Evolutionary conservation across 1,140 invertebrate species (phyloP).

Genomic region (Macrotrachela quadricornifera): DNA sequence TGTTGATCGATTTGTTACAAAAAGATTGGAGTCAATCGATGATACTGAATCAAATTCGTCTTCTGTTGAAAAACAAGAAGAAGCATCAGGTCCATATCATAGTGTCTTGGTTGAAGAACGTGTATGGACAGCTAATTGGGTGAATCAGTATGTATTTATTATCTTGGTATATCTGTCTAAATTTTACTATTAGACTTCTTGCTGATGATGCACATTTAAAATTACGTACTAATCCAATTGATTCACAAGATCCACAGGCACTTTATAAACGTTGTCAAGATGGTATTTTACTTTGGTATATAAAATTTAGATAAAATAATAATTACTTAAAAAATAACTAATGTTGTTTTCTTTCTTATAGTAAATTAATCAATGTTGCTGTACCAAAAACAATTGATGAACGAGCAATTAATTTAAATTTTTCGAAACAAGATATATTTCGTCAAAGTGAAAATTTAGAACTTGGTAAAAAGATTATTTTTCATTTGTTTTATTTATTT

Average conservation of each 20-base stretch:
- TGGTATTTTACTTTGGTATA: slow-evolving; percentile 80
- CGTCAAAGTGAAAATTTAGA: slow-evolving; percentile 10
- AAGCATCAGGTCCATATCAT: background rate
- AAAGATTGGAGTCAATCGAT: background rate
- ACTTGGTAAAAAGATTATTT: background rate
- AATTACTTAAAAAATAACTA: too few relatives aligned
- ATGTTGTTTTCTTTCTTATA: slow-evolving; percentile 35
- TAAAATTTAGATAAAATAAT: background rate
- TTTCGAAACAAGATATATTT: background rate
- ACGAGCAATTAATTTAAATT: slow-evolving; percentile 69
- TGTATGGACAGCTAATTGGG: slow-evolving; percentile 5
- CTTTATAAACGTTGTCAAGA: slow-evolving; percentile 83
- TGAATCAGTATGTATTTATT: slow-evolving; percentile 1
- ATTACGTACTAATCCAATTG: slow-evolving; percentile 42
- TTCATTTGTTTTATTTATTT: too few relatives aligned
- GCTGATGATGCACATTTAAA: slow-evolving; percentile 53
- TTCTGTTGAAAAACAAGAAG: background rate
- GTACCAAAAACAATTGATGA: slow-evolving; percentile 97
- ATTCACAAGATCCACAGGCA: slow-evolving; percentile 52
- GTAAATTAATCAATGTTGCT: slow-evolving; percentile 95
- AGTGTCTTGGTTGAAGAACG: background rate
- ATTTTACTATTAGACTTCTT: slow-evolving; percentile 41
- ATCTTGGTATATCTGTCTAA: too few relatives aligned
- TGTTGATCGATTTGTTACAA: background rate
- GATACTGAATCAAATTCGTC: background rate